Evolutionary conservation across 2,797 vertebrate genomes (phyloP).

Genomic region (Tenualosa thibaudeaui): DNA sequence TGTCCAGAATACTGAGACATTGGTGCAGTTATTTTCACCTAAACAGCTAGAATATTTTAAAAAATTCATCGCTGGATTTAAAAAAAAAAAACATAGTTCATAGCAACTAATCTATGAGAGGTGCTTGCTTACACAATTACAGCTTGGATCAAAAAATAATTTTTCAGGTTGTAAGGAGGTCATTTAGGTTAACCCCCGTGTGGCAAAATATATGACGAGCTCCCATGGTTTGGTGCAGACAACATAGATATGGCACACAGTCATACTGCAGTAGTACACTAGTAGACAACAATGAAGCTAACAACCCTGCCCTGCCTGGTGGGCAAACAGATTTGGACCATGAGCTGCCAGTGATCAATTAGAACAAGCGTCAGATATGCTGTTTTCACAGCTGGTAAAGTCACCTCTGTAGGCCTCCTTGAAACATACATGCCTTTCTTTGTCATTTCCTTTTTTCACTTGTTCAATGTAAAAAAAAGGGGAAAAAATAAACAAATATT

Average conservation of each 20-base stretch:
- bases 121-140: not conserved
- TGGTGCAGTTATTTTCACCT: not conserved
- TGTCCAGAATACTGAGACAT: not conserved
- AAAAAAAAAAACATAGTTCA: no score
- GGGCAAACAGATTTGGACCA: no score
- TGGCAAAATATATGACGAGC: not conserved
- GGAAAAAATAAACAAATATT: not conserved
- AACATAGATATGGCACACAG: not conserved
- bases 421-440: not conserved
- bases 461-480: not conserved
- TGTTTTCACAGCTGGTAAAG: no score
- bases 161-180: not conserved
- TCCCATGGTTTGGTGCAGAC: no score
- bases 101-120: no score
- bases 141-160: not conserved
- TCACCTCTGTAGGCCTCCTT: no score
- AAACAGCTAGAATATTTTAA: no score
- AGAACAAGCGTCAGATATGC: no score
- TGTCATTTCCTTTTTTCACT: not conserved
- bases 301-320: not conserved
- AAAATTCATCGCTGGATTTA: no score
- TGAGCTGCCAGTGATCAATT: no score
- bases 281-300: no score
- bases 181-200: not conserved
- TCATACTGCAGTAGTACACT: no score